Conservation (phyloP, 2,888 invertebrate genomes). For the Octodonta nipae region DNA sequence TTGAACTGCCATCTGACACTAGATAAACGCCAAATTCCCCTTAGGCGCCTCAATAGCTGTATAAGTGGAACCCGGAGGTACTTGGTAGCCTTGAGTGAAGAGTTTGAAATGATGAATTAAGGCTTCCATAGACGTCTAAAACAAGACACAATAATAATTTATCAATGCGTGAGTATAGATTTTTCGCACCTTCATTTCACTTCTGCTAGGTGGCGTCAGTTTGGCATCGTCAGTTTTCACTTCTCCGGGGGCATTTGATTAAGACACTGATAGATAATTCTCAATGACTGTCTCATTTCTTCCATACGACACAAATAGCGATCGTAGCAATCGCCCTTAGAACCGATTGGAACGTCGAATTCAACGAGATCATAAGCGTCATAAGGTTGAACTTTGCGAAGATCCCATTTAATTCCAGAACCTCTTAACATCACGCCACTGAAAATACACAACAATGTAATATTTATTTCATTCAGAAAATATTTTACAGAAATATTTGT, state of each 20-base stretch:
- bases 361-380: slow-evolving; percentile 89
- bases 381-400: slow-evolving; percentile 90
- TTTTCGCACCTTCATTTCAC: slow-evolving; percentile 92
- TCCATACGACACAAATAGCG: slow-evolving; percentile 81
- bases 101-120: slow-evolving; percentile 97
- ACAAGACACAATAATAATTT: slow-evolving; percentile 10
- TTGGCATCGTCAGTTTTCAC: slow-evolving; percentile 91
- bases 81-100: slow-evolving; percentile 91
- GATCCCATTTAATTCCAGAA: slow-evolving; percentile 97
- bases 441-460: slow-evolving; percentile 18
- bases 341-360: slow-evolving; percentile 93
- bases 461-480: no score
- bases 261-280: slow-evolving; percentile 90
- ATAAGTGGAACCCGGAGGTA: slow-evolving; percentile 90
- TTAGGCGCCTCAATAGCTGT: slow-evolving; percentile 96
- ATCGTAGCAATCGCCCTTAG: slow-evolving; percentile 94
- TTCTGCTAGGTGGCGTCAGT: slow-evolving; percentile 74
- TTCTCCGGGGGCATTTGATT: slow-evolving; percentile 97
- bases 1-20: slow-evolving; percentile 87
- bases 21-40: slow-evolving; percentile 97
- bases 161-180: no score
- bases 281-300: slow-evolving; percentile 90
- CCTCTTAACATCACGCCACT: slow-evolving; percentile 98
- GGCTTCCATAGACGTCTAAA: slow-evolving; percentile 81
- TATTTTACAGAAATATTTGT: no score